A percentile compares a stretch with the other conserved stretches of the same genome.
Conservation (phyloP, 2,113 vertebrate species). For the Thunnus thynnus region DNA sequence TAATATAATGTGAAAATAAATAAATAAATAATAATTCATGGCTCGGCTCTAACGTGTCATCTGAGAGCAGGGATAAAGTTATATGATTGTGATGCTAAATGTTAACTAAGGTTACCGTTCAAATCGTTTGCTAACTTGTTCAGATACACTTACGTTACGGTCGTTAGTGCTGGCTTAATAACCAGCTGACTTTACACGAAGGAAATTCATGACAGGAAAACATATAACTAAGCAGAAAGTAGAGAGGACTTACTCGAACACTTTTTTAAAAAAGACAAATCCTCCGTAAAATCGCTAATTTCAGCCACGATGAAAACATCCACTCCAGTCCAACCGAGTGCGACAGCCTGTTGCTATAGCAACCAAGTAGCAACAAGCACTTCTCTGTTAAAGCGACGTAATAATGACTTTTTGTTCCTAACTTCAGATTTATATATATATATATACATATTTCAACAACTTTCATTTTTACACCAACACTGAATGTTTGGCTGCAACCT, state of each 20-base stretch:
- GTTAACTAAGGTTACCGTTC: too few relatives aligned
- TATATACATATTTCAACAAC: neutral
- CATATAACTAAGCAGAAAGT: neutral
- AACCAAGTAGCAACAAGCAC: slow-evolving; percentile 25
- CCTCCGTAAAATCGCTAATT: neutral
- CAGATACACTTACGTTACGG: too few relatives aligned
- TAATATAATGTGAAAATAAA: too few relatives aligned
- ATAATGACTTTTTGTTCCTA: neutral
- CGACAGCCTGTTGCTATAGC: slow-evolving; percentile 38
- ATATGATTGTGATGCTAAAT: neutral
- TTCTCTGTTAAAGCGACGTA: accelerated
- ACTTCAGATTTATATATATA: neutral
- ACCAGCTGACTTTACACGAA: neutral
- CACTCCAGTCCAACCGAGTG: neutral
- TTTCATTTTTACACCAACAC: neutral
- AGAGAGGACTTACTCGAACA: neutral
- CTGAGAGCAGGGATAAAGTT: neutral
- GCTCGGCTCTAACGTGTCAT: too few relatives aligned
- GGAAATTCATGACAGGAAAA: neutral
- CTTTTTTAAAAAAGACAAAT: neutral
- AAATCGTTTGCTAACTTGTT: too few relatives aligned
- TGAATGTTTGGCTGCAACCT: too few relatives aligned
- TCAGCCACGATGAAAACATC: neutral
- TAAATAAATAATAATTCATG: neutral
- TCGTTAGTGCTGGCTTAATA: too few relatives aligned